Evolutionary conservation across 1,140 invertebrate species (phyloP), one percentile per base, ranked within the genome.

Genomic region (Bombus sylvicola): DNA sequence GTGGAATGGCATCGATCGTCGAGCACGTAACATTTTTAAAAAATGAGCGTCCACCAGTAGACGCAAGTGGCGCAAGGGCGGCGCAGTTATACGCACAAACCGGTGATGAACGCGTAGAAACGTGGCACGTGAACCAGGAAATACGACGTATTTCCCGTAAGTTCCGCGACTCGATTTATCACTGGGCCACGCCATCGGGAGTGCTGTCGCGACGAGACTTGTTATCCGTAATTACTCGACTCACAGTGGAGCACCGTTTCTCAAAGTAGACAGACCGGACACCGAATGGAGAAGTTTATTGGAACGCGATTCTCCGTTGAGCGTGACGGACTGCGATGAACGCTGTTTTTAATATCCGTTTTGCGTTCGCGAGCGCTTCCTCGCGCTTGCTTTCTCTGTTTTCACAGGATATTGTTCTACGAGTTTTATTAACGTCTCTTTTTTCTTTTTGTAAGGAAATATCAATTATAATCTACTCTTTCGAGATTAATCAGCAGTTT

Each of bases 161-260:
- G 15, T 66, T 75, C 81, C 64, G 77, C 62, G 84, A 86, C 88
- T 85, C 89, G 85, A 91, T 91, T 90, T 90, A 91, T 91, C 86
- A 91, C 89, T 74, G 34, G 80, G 31, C 43, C 74, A 78, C 81
- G 57, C 62, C 77, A 78, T 87, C 88, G 81, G 73, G 81, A 80
- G 53, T 81, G 57, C 68, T 31, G 73, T 69, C 85, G 75, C 84
- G 87, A 87, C 85, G 68, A 85, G 85, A 87, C 90, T 87, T 80
- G 91, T 91, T 91, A 91, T 90, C 90, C 90, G 90, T 91, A 91
- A 91, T 91, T 90, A 91, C 88, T 91, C 77, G 91, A 66, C 69
- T 81, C 88, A 84, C 80, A 71, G 83, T 85, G 47, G 47, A 82
- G 66, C 76, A 66, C 88, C 86, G 85, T 91, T 91, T 90, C 91